Conservation (phyloP, 2,113 vertebrate genomes). For the Electrona antarctica region DNA sequence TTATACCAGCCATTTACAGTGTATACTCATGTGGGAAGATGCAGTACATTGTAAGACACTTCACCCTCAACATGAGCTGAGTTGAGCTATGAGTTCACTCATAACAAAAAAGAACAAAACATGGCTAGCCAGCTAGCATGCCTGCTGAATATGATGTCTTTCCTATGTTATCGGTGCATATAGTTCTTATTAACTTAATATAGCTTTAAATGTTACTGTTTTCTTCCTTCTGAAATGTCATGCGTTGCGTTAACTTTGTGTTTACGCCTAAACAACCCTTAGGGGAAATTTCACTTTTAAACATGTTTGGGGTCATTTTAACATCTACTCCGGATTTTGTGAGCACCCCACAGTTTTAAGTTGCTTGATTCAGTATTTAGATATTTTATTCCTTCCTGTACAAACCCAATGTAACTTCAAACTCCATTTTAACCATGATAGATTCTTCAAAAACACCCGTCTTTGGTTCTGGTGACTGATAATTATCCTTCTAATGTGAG, state of each 20-base stretch:
- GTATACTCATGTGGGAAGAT: constrained; percentile 23
- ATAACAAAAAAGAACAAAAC: constrained; percentile 7
- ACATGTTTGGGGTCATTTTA: no score
- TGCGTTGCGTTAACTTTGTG: not conserved
- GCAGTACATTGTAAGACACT: not conserved
- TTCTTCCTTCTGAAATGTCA: not conserved
- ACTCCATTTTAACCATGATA: no score
- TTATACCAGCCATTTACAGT: not conserved
- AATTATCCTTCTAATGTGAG: not conserved
- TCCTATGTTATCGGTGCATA: constrained; percentile 3
- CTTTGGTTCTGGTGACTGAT: no score
- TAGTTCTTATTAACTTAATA: constrained; percentile 8
- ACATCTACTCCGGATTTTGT: no score
- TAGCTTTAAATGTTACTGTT: not conserved
- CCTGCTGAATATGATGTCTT: constrained; percentile 8
- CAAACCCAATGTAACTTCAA: no score
- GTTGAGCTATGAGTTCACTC: not conserved
- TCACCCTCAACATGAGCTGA: not conserved
- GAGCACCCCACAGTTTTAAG: no score
- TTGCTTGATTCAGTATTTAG: no score
- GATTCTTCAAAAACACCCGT: no score
- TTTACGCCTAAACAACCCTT: constrained; percentile 10
- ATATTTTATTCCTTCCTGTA: no score
- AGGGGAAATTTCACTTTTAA: not conserved
- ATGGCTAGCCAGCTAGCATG: constrained; percentile 56